Evolutionary conservation across 2,113 vertebrate genomes (phyloP).

Genomic region (Chaetodon auriga): DNA sequence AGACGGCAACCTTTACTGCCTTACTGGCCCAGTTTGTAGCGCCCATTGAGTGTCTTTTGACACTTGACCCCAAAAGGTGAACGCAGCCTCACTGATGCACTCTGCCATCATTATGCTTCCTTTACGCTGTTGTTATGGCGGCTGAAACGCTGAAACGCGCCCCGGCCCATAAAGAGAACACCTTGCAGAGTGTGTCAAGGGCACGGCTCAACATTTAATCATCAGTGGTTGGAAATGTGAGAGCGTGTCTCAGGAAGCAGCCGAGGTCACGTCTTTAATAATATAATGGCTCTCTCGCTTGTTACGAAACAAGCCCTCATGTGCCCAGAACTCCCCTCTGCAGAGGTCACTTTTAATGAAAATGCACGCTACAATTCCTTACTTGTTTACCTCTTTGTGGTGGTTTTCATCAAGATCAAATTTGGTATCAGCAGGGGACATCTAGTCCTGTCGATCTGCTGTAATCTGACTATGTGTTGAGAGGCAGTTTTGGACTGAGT

Average conservation of each 20-base stretch:
- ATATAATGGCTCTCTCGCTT: slow-evolving; percentile 60
- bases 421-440: slow-evolving; percentile 70
- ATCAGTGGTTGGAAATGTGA: slow-evolving; percentile 73
- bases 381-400: slow-evolving; percentile 64
- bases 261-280: slow-evolving; percentile 72
- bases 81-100: slow-evolving; percentile 24
- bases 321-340: slow-evolving; percentile 40
- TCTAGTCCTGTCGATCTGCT: slow-evolving; percentile 43
- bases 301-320: slow-evolving; percentile 58
- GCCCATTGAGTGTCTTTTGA: not conserved
- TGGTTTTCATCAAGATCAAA: slow-evolving; percentile 83
- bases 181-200: slow-evolving; percentile 72
- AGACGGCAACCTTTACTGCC: too few relatives aligned
- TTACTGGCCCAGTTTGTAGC: slow-evolving; percentile 21
- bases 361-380: slow-evolving; percentile 55
- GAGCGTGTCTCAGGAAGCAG: slow-evolving; percentile 71
- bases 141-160: slow-evolving; percentile 1
- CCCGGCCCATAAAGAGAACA: slow-evolving; percentile 17
- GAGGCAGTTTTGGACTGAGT: slow-evolving; percentile 37
- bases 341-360: slow-evolving; percentile 83
- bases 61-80: slow-evolving; percentile 24
- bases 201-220: slow-evolving; percentile 72
- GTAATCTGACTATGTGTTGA: slow-evolving; percentile 78
- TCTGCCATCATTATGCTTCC: slow-evolving; percentile 2
- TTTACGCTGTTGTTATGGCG: slow-evolving; percentile 20